These are phyloP conservation scores for Euwallacea similis DNA, from an alignment of 1,140 invertebrate species.

Conservation along the genomic window DNA sequence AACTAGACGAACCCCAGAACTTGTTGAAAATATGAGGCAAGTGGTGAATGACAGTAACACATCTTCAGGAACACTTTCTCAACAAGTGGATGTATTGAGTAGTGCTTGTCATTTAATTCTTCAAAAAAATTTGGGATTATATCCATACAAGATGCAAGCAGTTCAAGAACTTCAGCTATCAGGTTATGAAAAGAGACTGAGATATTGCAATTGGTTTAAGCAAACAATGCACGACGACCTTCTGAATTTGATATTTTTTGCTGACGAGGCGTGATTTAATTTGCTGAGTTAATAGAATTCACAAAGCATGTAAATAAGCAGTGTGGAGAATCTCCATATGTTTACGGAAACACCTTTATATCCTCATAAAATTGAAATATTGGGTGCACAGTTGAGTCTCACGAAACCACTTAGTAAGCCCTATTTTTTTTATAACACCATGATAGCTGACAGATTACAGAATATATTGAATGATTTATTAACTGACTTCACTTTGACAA, in stretches of 20 bases:
- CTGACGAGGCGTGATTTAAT: constrained; percentile 21
- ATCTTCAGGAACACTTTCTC: neutral
- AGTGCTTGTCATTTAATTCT: neutral
- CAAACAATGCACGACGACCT: neutral
- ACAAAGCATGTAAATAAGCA: constrained; percentile 15
- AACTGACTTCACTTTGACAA: neutral
- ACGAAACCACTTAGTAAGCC: neutral
- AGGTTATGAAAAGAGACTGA: too few relatives aligned
- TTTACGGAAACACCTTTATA: neutral
- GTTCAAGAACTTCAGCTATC: too few relatives aligned
- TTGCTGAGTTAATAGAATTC: constrained; percentile 17
- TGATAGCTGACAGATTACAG: neutral
- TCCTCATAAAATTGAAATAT: too few relatives aligned
- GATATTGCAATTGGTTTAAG: too few relatives aligned
- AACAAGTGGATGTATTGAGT: too few relatives aligned
- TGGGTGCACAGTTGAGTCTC: neutral
- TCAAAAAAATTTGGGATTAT: neutral
- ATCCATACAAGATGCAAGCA: neutral
- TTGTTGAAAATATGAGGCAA: neutral
- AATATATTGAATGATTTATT: neutral
- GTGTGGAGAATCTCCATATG: constrained; percentile 17
- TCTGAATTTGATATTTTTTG: constrained; percentile 15
- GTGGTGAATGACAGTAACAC: neutral
- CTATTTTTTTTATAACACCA: neutral
- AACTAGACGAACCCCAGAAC: neutral